A percentile compares a stretch with the other conserved stretches of the same genome.
Evolutionary conservation across 2,113 vertebrate genomes (phyloP).

Genomic region (Muntiacus reevesi): DNA sequence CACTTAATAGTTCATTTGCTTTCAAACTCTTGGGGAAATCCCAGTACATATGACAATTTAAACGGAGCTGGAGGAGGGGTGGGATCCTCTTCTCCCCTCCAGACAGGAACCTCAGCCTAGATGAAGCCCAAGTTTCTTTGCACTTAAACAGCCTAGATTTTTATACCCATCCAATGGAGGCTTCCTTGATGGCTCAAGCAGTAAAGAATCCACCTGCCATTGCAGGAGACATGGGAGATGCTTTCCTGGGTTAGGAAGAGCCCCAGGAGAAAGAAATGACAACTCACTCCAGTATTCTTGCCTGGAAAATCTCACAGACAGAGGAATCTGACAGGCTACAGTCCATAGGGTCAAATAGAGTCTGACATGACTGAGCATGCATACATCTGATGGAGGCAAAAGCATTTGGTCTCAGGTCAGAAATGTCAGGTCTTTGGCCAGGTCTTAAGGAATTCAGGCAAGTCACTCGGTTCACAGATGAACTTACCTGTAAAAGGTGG

Average conservation of each 20-base stretch:
- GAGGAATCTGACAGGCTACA: background rate
- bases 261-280: background rate
- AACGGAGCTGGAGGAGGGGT: background rate
- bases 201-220: background rate
- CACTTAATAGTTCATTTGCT: background rate
- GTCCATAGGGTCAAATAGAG: background rate
- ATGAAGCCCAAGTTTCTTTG: background rate
- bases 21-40: background rate
- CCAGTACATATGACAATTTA: background rate
- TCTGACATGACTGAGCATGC: background rate
- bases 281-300: background rate
- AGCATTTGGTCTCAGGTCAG: background rate
- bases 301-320: background rate
- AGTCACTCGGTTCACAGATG: background rate
- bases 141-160: background rate
- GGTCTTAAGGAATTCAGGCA: background rate
- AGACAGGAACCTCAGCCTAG: background rate
- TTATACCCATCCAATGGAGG: background rate
- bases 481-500: background rate
- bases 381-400: background rate
- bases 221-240: background rate
- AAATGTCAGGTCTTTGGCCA: background rate
- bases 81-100: background rate
- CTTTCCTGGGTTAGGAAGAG: background rate
- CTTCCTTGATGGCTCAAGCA: background rate